These are phyloP conservation scores for Trachemys scripta DNA, from an alignment of 2,113 vertebrate species.

Conservation along the genomic window DNA sequence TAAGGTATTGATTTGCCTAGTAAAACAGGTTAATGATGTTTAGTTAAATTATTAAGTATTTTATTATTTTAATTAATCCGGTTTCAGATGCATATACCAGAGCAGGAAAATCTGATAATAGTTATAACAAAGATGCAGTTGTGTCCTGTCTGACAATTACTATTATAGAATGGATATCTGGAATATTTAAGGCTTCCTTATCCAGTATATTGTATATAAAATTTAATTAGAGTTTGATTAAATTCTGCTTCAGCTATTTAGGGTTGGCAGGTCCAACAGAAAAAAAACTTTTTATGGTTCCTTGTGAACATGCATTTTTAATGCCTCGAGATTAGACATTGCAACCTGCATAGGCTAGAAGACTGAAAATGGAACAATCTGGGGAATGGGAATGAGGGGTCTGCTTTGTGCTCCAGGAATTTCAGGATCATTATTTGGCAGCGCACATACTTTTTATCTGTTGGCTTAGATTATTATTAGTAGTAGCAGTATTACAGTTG, in stretches of 20 bases:
- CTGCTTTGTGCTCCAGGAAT: neutral
- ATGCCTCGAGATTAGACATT: rapidly evolving
- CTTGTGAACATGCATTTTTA: neutral
- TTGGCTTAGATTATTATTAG: neutral
- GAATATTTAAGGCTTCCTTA: neutral
- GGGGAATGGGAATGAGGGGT: neutral
- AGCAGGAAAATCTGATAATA: neutral
- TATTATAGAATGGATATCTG: neutral
- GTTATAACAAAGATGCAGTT: neutral
- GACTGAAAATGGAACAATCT: neutral
- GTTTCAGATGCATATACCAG: neutral
- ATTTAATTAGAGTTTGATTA: neutral
- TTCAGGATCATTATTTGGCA: neutral
- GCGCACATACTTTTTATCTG: neutral
- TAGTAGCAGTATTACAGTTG: neutral
- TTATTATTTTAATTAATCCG: neutral
- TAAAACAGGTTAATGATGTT: neutral
- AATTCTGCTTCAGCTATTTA: neutral
- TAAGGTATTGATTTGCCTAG: neutral
- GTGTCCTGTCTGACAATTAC: neutral
- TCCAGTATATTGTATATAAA: neutral
- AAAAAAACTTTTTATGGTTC: neutral
- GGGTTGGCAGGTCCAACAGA: neutral
- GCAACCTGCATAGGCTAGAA: neutral
- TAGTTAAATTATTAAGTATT: neutral